Evolutionary conservation across 53 echinoderm and acorn worm genomes (phyloP).

Genomic region (Holothuria leucospilota): DNA sequence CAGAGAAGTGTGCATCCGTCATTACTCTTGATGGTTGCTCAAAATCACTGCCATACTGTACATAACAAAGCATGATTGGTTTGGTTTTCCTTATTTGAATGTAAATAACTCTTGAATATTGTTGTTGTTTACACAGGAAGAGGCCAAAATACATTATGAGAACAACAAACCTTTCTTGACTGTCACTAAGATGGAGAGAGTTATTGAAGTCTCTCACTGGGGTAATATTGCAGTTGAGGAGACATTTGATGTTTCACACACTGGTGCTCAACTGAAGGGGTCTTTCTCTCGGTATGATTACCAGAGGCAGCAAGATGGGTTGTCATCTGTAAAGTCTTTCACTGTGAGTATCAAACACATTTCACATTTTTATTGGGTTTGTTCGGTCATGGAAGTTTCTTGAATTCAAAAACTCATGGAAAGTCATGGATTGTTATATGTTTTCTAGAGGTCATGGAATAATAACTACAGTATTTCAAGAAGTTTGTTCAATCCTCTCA

Average conservation of each 20-base stretch:
- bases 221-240: slow-evolving; percentile 99
- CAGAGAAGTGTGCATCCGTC: too few species aligned
- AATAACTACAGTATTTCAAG: too few species aligned
- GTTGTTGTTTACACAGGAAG: slow-evolving; percentile 55
- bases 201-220: slow-evolving; percentile 98
- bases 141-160: slow-evolving; percentile 84
- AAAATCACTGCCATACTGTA: too few species aligned
- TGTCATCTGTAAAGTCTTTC: slow-evolving; percentile 92
- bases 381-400: too few species aligned
- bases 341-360: slow-evolving; percentile 60
- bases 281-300: slow-evolving; percentile 97
- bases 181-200: slow-evolving; percentile 85
- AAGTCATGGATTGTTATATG: too few species aligned
- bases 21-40: too few species aligned
- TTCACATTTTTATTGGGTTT: neutral
- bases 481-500: too few species aligned
- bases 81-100: too few species aligned
- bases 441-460: too few species aligned
- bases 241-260: slow-evolving; percentile 86
- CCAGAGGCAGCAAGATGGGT: slow-evolving; percentile 92
- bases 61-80: too few species aligned
- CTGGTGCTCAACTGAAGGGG: slow-evolving; percentile 89
- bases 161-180: slow-evolving; percentile 97
- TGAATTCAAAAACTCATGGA: too few species aligned
- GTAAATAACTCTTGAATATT: too few species aligned